Conservation (phyloP, 2,888 invertebrate genomes). For the Mesorhabditis belari region DNA sequence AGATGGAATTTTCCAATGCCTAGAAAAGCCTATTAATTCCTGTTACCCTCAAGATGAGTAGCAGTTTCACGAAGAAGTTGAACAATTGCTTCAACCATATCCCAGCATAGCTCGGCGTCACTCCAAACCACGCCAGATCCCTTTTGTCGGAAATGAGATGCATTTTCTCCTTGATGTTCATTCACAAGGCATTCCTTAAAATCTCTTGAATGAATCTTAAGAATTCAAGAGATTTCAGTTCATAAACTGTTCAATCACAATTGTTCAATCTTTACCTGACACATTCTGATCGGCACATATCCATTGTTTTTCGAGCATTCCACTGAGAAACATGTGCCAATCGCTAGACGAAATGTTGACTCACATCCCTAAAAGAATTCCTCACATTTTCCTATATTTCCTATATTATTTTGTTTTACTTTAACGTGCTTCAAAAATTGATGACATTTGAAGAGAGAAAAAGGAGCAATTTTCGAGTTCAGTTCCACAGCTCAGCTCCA, state of each 20-base stretch:
- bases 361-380: slow-evolving; percentile 82
- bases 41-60: slow-evolving; percentile 23
- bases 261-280: slow-evolving; percentile 55
- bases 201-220: background rate
- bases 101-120: slow-evolving; percentile 28
- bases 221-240: background rate
- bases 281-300: slow-evolving; percentile 80
- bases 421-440: too few species aligned
- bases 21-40: background rate
- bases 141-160: slow-evolving; percentile 17
- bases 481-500: too few species aligned
- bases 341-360: slow-evolving; percentile 79
- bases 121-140: slow-evolving; percentile 41
- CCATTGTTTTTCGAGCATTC: slow-evolving; percentile 94
- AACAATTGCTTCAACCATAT: slow-evolving; percentile 48
- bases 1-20: background rate
- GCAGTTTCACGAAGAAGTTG: slow-evolving; percentile 77
- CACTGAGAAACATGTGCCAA: slow-evolving; percentile 89
- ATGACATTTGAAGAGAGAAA: too few species aligned
- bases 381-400: too few species aligned
- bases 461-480: too few species aligned
- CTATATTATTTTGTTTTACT: too few species aligned
- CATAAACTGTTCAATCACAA: background rate
- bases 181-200: slow-evolving; percentile 35
- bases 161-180: slow-evolving; percentile 22